phyloP scores from a whole-genome alignment of 2,113 vertebrate genomes.

The Anarhynchus alexandrinus region DNA sequence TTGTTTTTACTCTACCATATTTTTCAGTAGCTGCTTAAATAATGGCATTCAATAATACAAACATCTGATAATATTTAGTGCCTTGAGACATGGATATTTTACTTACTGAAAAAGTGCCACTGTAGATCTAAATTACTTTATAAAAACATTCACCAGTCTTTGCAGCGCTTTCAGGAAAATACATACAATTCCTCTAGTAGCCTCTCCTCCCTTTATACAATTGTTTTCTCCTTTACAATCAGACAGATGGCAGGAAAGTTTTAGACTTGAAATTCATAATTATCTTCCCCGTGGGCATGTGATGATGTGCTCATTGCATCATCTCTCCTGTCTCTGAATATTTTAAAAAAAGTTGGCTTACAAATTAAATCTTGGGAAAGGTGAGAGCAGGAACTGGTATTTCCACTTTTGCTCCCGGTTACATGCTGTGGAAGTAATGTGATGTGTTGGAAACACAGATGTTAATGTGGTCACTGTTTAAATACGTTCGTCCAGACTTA shows the following conservation, averaged over 20 bases:
- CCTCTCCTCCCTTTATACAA: background rate
- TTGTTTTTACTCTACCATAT: background rate
- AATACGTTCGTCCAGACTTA: background rate
- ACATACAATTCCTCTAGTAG: background rate
- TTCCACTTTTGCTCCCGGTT: background rate
- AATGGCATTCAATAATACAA: background rate
- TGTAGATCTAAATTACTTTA: background rate
- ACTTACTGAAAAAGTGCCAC: background rate
- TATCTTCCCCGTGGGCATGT: background rate
- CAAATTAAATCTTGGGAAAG: background rate
- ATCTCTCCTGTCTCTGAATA: background rate
- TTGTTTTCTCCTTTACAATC: background rate
- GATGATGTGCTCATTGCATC: background rate
- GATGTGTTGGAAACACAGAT: background rate
- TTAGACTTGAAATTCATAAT: background rate
- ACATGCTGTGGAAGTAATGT: background rate
- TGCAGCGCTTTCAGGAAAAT: background rate
- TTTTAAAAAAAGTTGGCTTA: background rate
- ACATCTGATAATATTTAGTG: background rate
- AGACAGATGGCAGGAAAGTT: background rate
- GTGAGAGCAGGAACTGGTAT: constrained; percentile 12
- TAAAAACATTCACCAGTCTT: background rate
- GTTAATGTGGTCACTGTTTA: background rate
- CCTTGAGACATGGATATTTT: background rate
- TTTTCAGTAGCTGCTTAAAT: background rate